Evolutionary conservation across 2,113 vertebrate genomes (phyloP), one percentile per base, ranked within the genome.

Genomic region (Nothoprocta pentlandii): DNA sequence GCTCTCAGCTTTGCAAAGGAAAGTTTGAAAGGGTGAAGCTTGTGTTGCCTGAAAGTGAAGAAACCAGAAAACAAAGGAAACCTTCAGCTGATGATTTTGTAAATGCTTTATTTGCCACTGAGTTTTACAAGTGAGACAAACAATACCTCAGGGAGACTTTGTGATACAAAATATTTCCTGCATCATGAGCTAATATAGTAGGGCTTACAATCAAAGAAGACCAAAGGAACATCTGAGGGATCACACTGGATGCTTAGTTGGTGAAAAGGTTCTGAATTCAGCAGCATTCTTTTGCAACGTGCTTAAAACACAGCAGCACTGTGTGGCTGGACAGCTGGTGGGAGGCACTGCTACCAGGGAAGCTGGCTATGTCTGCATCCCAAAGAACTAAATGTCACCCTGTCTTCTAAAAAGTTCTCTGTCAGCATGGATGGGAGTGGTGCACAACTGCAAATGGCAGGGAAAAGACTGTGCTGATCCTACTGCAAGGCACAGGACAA

Each of bases 11-110:
- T 49, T 86, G 16, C 47, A 62, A 83, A 82, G 34, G 39, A 21
- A 75, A 86, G 13, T 53, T 66, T 81, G 61, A 92, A 88, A 90
- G 36, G 34, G 47, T 62, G 41, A 92, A 78, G 10, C 22, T 4
- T 46, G 16, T 47, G 16, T 56, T 64, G 32, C 15, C 56, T 86
- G 58, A 81, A 91, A 80, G 51, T 63, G 53, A 78, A 88, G 56
- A 78, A 83, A 54, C 12, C 49, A 74, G 74, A 92, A 94, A 83
- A 64, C 13, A 82, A 85, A 95, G 16, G 21, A 68, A 89, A 21
- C 23, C 4, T 90, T 91, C 83, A 86, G 70, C 46, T 68, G 82
- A 30, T 63, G 5, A 1, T 83, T 91, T 82, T 61, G 39, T 59
- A 21, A 16, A 75, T 1, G 14, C 1, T 0, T 26, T 74, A 41